phyloP scores from a whole-genome alignment of 2,113 vertebrate genomes.

The Columba livia region DNA sequence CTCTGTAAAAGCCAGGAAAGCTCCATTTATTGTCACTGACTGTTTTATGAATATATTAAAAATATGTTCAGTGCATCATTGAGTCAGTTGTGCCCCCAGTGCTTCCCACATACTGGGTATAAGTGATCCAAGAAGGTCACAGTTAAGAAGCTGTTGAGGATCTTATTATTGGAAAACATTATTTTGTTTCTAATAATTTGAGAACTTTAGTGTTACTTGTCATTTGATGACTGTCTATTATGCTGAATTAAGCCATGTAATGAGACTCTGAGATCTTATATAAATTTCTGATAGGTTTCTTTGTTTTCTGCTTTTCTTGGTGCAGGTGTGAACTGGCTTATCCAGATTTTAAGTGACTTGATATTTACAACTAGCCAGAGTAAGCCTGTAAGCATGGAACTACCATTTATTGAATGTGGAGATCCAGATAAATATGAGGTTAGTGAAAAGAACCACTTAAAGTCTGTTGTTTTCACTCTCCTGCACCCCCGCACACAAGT shows the following conservation, averaged over 20 bases:
- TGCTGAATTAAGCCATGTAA: background rate
- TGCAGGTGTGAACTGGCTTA: constrained; percentile 65
- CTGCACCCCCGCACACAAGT: background rate
- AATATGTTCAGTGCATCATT: background rate
- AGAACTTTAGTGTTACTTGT: background rate
- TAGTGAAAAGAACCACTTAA: constrained; percentile 11
- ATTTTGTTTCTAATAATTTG: background rate
- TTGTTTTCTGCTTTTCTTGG: constrained; percentile 20
- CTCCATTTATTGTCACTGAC: background rate
- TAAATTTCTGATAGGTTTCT: background rate
- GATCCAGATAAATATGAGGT: constrained; percentile 71
- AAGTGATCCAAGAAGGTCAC: background rate
- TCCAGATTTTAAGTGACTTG: constrained; percentile 64
- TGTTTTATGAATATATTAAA: background rate
- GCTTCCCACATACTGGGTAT: background rate
- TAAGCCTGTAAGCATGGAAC: constrained; percentile 50
- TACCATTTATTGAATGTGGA: constrained; percentile 68
- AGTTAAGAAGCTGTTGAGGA: background rate
- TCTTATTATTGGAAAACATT: background rate
- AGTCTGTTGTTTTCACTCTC: background rate
- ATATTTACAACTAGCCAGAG: constrained; percentile 38
- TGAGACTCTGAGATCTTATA: background rate
- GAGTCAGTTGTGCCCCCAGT: background rate
- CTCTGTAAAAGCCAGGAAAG: background rate
- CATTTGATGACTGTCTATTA: background rate